A percentile compares a stretch with the other conserved stretches of the same genome.
Conservation (phyloP, 2,888 invertebrate species). For the Pammene fasciana region DNA sequence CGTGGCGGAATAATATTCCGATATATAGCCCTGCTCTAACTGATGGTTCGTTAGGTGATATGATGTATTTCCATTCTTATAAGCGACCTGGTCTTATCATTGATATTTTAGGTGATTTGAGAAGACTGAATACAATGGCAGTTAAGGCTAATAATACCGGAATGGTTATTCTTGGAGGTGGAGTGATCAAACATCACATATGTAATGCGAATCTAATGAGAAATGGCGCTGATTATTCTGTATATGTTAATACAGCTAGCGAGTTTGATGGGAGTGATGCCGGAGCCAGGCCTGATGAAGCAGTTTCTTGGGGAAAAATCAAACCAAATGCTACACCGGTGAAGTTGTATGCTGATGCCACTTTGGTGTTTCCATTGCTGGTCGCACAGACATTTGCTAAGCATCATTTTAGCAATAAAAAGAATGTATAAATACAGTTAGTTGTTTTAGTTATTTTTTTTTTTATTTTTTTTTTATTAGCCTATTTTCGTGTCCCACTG, state of each 20-base stretch:
- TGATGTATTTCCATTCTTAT: slow-evolving; percentile 99
- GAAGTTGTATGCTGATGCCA: slow-evolving; percentile 97
- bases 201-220: slow-evolving; percentile 99
- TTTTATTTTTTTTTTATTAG: no score
- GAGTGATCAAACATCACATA: slow-evolving; percentile 99
- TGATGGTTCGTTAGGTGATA: slow-evolving; percentile 98
- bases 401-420: slow-evolving; percentile 81
- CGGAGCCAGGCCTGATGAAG: slow-evolving; percentile 99
- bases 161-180: slow-evolving; percentile 98
- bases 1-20: slow-evolving; percentile 97
- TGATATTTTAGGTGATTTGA: slow-evolving; percentile 96
- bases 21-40: slow-evolving; percentile 99
- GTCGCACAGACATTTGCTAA: slow-evolving; percentile 98
- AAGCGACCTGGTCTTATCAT: slow-evolving; percentile 95
- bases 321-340: slow-evolving; percentile 93
- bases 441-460: slow-evolving; percentile 40
- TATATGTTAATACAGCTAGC: slow-evolving; percentile 96
- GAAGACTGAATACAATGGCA: slow-evolving; percentile 95
- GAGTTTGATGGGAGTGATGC: slow-evolving; percentile 99
- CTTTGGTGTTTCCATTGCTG: slow-evolving; percentile 95
- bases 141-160: slow-evolving; percentile 97
- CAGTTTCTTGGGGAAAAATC: slow-evolving; percentile 99
- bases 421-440: slow-evolving; percentile 66
- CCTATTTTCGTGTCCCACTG: no score
- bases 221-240: slow-evolving; percentile 97